phyloP scores from a whole-genome alignment of 2,113 vertebrate species.

The Jaculus jaculus region DNA sequence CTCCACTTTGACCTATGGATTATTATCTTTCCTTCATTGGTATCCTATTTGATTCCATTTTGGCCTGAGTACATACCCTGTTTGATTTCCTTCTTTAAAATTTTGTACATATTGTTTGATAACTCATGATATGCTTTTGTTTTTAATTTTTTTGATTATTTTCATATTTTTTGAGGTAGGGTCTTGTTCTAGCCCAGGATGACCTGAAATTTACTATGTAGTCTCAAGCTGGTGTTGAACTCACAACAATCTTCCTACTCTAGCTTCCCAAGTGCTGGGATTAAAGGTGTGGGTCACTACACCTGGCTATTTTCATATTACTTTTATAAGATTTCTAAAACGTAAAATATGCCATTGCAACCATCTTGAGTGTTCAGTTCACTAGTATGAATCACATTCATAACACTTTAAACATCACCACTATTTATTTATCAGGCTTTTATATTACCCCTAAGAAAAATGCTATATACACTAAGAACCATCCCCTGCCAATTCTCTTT shows the following conservation, averaged over 20 bases:
- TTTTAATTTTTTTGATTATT: neutral
- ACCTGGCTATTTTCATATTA: no score
- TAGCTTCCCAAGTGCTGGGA: no score
- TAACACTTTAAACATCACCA: neutral
- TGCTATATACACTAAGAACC: conserved; percentile 7
- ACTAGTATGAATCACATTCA: neutral
- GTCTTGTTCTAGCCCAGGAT: no score
- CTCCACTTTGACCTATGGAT: conserved; percentile 22
- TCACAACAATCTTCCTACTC: no score
- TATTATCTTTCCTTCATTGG: conserved; percentile 37
- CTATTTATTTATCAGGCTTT: conserved; percentile 27
- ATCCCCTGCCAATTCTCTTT: neutral
- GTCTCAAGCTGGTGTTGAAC: no score
- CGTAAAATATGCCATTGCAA: conserved; percentile 18
- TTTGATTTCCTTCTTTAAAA: conserved; percentile 49
- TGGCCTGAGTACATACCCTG: neutral
- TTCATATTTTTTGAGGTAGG: neutral
- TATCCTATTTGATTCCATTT: conserved; percentile 37
- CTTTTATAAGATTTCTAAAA: conserved; percentile 5
- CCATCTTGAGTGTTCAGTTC: neutral
- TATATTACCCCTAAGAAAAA: neutral
- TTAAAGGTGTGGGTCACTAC: no score
- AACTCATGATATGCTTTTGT: neutral
- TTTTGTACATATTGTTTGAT: conserved; percentile 17
- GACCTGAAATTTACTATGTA: no score